Conservation (phyloP, 2,888 invertebrate genomes). For the Byasa hedistus region DNA sequence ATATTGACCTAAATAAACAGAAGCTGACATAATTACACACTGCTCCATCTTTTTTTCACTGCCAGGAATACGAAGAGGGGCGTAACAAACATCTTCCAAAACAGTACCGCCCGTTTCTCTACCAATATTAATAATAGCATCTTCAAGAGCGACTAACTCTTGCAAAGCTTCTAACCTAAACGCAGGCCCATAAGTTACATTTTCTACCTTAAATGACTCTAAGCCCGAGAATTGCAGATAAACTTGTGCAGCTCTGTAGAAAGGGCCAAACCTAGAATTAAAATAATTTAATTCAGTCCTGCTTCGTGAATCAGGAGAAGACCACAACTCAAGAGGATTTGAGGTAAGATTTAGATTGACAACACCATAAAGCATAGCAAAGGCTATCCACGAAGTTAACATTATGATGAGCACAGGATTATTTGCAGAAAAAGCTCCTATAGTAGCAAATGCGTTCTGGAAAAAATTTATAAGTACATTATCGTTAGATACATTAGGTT, state of each 20-base stretch:
- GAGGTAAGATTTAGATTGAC: conserved; percentile 86
- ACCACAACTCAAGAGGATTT: conserved; percentile 96
- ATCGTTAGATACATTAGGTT: conserved; percentile 37
- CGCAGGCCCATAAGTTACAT: conserved; percentile 86
- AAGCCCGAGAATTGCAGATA: conserved; percentile 85
- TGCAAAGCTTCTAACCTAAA: conserved; percentile 87
- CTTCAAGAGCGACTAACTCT: conserved; percentile 85
- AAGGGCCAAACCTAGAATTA: conserved; percentile 92
- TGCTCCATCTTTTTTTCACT: conserved; percentile 74
- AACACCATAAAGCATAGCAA: conserved; percentile 84
- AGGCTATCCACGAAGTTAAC: conserved; percentile 79
- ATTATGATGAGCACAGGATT: conserved; percentile 83
- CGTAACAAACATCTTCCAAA: conserved; percentile 86
- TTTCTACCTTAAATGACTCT: conserved; percentile 57
- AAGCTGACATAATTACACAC: conserved; percentile 90
- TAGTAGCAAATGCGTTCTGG: conserved; percentile 53
- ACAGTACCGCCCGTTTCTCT: conserved; percentile 73
- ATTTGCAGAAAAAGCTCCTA: conserved; percentile 82
- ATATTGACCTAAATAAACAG: conserved; percentile 87
- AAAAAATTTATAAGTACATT: conserved; percentile 41
- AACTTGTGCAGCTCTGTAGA: conserved; percentile 93
- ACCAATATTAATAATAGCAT: conserved; percentile 82
- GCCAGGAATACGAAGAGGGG: conserved; percentile 86
- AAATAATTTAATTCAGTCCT: conserved; percentile 92
- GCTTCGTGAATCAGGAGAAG: conserved; percentile 88